These are phyloP conservation scores for Morinoia aosen DNA, from an alignment of 2,888 invertebrate genomes.

Conservation along the genomic window DNA sequence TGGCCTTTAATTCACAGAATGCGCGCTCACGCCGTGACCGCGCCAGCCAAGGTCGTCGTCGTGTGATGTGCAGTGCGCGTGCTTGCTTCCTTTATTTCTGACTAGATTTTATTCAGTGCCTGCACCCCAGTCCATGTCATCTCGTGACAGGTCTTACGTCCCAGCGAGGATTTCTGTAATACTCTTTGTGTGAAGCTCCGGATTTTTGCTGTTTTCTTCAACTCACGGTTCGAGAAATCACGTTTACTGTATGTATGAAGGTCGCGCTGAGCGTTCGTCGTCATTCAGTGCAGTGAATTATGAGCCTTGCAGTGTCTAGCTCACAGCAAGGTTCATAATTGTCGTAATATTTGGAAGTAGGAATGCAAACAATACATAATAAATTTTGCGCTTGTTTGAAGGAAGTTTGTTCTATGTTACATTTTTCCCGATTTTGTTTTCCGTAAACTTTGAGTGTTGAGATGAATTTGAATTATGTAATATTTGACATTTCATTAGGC, in stretches of 20 bases:
- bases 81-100: background rate
- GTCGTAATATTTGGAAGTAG: background rate
- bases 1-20: background rate
- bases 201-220: background rate
- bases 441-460: background rate
- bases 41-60: background rate
- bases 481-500: no score
- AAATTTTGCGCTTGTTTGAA: background rate
- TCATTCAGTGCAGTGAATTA: no score
- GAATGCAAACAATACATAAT: background rate
- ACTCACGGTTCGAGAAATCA: background rate
- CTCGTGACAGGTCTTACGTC: background rate
- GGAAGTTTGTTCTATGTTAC: background rate
- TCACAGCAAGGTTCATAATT: background rate
- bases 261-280: background rate
- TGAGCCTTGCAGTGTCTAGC: no score
- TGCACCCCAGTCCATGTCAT: background rate
- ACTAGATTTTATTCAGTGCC: background rate
- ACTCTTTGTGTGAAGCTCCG: background rate
- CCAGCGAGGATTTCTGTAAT: background rate
- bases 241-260: background rate
- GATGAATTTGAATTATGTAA: no score
- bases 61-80: background rate
- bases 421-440: background rate
- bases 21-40: conserved; percentile 4